Conservation (phyloP, 2,113 vertebrate genomes). For the Turnix velox region DNA sequence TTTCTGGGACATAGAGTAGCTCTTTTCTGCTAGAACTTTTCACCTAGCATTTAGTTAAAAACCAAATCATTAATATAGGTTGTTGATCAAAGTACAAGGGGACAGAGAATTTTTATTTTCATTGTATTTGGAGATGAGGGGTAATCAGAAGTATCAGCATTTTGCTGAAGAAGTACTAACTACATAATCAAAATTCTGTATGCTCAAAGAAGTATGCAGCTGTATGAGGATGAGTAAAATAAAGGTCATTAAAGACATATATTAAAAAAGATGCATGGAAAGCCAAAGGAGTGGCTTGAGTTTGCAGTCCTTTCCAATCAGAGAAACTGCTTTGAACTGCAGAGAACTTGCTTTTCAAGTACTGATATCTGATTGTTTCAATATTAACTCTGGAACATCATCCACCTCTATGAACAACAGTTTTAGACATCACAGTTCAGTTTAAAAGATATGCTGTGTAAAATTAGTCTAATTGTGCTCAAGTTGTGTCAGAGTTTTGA, state of each 20-base stretch:
- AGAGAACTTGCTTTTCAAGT: neutral
- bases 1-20: neutral
- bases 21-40: slow-evolving; percentile 4
- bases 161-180: neutral
- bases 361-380: neutral
- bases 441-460: neutral
- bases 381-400: neutral
- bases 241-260: neutral
- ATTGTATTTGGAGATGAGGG: neutral
- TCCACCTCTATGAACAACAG: neutral
- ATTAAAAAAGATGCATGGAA: neutral
- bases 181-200: neutral
- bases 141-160: neutral
- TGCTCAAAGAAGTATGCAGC: neutral
- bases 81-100: neutral
- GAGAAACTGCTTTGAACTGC: neutral
- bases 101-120: neutral
- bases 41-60: neutral
- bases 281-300: neutral
- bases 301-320: neutral
- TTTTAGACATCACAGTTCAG: neutral
- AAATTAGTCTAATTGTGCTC: neutral
- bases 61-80: neutral
- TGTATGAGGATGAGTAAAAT: neutral
- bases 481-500: neutral